Evolutionary conservation across 2,888 invertebrate species (phyloP).

Genomic region (Ganaspis brasiliensis): DNA sequence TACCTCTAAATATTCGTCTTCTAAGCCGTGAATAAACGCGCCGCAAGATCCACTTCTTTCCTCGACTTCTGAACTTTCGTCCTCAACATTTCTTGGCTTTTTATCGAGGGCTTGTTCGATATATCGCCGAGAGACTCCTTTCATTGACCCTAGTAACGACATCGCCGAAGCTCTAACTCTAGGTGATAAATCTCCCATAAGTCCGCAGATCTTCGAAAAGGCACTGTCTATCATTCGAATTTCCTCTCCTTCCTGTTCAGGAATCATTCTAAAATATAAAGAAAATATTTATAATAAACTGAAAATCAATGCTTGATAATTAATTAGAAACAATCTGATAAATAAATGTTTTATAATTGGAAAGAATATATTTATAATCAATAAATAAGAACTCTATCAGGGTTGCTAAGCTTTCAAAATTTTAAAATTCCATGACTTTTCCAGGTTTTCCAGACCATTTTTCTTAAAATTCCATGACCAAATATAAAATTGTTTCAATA

Average conservation of each 20-base stretch:
- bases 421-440: no score
- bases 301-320: not conserved
- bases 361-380: not conserved
- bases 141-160: conserved; percentile 92
- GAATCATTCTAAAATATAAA: conserved; percentile 85
- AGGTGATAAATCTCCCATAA: conserved; percentile 95
- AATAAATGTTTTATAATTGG: no score
- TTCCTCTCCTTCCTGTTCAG: conserved; percentile 90
- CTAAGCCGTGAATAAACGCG: conserved; percentile 98
- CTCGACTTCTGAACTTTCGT: conserved; percentile 76
- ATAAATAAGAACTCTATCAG: no score
- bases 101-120: conserved; percentile 98
- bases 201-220: conserved; percentile 96
- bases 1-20: conserved; percentile 96
- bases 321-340: no score
- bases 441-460: no score
- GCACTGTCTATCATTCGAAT: conserved; percentile 96
- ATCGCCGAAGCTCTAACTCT: conserved; percentile 93
- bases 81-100: conserved; percentile 83
- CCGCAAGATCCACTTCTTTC: conserved; percentile 94
- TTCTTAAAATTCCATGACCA: no score
- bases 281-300: no score
- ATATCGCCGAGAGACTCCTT: conserved; percentile 92
- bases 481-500: no score
- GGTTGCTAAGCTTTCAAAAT: no score